phyloP scores from a whole-genome alignment of 2,113 vertebrate genomes.

The Phodopus roborovskii region DNA sequence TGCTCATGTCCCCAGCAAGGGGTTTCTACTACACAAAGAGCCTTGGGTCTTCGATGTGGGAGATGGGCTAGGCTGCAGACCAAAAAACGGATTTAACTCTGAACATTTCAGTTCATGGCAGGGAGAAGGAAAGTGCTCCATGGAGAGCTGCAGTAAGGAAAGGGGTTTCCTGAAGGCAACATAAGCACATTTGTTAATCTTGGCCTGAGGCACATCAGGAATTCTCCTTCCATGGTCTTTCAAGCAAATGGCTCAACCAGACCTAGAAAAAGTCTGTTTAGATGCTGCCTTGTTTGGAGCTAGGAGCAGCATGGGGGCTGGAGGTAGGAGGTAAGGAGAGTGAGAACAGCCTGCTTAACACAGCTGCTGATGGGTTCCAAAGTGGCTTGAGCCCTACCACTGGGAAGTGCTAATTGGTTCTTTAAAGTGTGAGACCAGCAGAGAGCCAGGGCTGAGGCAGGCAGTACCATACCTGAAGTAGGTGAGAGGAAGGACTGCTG shows the following conservation, averaged over 20 bases:
- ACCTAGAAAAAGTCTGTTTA: not conserved
- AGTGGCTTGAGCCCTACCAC: not conserved
- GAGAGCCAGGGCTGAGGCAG: not conserved
- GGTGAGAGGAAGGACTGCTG: constrained; percentile 34
- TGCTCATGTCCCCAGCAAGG: not conserved
- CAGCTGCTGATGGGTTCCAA: not conserved
- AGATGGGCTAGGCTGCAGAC: not conserved
- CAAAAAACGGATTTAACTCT: not conserved
- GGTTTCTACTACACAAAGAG: not conserved
- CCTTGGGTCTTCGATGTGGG: not conserved
- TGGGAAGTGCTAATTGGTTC: constrained; percentile 67
- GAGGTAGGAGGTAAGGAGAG: not conserved
- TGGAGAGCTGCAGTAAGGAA: not conserved
- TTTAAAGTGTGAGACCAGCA: constrained; percentile 44
- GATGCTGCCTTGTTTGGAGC: not conserved
- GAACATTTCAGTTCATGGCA: not conserved
- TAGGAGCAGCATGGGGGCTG: constrained; percentile 24
- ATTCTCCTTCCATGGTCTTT: not conserved
- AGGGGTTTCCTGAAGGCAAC: not conserved
- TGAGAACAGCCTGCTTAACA: constrained; percentile 3
- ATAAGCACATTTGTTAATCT: not conserved
- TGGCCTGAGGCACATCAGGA: not conserved
- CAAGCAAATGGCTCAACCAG: constrained; percentile 21
- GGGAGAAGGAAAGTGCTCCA: not conserved
- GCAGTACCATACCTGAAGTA: constrained; percentile 2